phyloP scores from a whole-genome alignment of 2,888 invertebrate species.

The Drosophila falleni region DNA sequence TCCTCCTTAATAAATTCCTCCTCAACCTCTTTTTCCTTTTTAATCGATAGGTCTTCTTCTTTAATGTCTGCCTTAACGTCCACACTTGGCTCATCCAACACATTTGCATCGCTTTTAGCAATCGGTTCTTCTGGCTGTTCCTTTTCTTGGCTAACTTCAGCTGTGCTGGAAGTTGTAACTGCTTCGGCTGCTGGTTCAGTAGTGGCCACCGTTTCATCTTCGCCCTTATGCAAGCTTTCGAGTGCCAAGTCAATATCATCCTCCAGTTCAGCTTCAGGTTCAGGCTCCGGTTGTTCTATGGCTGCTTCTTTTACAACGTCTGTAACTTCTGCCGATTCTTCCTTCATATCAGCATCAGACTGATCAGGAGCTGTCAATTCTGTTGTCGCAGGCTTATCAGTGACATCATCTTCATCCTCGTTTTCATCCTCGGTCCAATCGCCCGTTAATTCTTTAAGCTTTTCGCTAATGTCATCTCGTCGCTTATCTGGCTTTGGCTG shows the following conservation, averaged over 20 bases:
- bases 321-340: constrained; percentile 23
- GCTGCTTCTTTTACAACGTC: constrained; percentile 14
- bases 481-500: constrained; percentile 67
- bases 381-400: constrained; percentile 40
- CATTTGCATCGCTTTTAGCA: constrained; percentile 31
- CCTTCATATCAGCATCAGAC: constrained; percentile 28
- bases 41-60: constrained; percentile 17
- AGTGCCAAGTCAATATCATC: constrained; percentile 81
- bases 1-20: constrained; percentile 61
- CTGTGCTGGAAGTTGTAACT: constrained; percentile 27
- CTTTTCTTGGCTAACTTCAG: constrained; percentile 35
- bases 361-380: constrained; percentile 69
- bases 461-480: constrained; percentile 82
- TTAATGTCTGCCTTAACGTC: constrained; percentile 11
- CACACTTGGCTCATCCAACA: constrained; percentile 1
- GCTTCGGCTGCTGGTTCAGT: constrained; percentile 14
- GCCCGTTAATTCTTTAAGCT: constrained; percentile 83
- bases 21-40: constrained; percentile 48
- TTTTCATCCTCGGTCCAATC: constrained; percentile 85
- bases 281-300: constrained; percentile 52
- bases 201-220: constrained; percentile 41
- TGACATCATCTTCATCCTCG: constrained; percentile 72
- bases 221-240: constrained; percentile 75
- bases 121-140: constrained; percentile 18
- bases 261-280: constrained; percentile 71